Percentiles rank a stretch among this genome's conserved stretches.
These are phyloP conservation scores for Ligdia adustata DNA, from an alignment of 2,888 invertebrate species.

Conservation along the genomic window DNA sequence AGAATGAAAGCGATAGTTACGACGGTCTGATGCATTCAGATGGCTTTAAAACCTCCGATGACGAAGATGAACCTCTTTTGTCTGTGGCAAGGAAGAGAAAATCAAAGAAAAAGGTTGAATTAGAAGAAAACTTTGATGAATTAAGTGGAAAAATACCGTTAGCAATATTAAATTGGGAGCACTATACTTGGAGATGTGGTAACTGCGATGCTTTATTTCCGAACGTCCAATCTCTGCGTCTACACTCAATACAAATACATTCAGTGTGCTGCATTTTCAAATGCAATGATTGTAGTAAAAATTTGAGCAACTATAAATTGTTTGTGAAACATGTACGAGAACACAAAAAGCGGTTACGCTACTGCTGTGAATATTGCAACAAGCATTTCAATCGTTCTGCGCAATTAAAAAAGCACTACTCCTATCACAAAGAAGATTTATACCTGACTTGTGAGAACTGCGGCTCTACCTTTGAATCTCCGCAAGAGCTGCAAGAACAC, in stretches of 20 bases:
- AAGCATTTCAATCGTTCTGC: constrained; percentile 52
- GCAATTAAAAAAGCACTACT: constrained; percentile 57
- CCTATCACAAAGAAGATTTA: constrained; percentile 26
- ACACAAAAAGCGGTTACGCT: constrained; percentile 62
- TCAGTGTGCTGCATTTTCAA: constrained; percentile 66
- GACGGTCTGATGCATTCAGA: constrained; percentile 7
- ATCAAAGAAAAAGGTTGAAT: constrained; percentile 46
- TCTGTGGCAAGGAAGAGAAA: constrained; percentile 52
- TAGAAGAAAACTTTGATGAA: constrained; percentile 34
- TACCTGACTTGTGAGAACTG: constrained; percentile 59
- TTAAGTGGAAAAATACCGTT: constrained; percentile 22
- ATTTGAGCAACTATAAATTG: constrained; percentile 53
- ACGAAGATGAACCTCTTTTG: constrained; percentile 64
- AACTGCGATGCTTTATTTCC: constrained; percentile 72
- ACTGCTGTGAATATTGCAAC: constrained; percentile 72
- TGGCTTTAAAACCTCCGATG: constrained; percentile 33
- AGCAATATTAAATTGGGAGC: constrained; percentile 60
- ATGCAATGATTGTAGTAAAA: constrained; percentile 67
- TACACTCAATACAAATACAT: constrained; percentile 72
- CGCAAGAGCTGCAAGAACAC: constrained; percentile 65
- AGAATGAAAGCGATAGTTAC: constrained; percentile 47
- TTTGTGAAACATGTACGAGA: constrained; percentile 66
- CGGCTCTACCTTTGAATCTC: constrained; percentile 58
- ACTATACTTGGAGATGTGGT: constrained; percentile 68
- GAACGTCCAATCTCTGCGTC: constrained; percentile 61